A percentile compares a stretch with the other conserved stretches of the same genome.
Evolutionary conservation across 35 echinoderm and acorn worm genomes (phyloP).

Genomic region (Chiridota heheva): DNA sequence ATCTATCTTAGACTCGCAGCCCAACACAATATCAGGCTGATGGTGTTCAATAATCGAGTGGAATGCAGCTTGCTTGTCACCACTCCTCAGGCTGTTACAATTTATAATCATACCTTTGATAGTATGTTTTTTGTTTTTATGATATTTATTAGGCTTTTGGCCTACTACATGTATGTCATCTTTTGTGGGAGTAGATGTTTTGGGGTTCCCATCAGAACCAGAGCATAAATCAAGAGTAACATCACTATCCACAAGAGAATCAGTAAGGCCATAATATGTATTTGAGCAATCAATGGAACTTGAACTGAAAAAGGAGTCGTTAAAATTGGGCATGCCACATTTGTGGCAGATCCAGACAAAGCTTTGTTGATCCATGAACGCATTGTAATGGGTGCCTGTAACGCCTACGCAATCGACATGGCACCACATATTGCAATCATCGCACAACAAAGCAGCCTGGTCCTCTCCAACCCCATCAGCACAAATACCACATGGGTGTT

Average conservation of each 20-base stretch:
- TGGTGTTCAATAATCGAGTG: constrained; percentile 23
- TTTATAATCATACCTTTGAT: constrained; percentile 12
- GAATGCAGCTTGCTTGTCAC: background rate
- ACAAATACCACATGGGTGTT: constrained; percentile 28
- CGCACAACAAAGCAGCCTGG: constrained; percentile 31
- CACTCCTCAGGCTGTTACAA: constrained; percentile 22
- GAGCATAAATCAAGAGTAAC: background rate
- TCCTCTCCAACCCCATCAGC: background rate
- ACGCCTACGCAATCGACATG: constrained; percentile 48
- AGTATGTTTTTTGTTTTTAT: background rate
- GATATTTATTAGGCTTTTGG: background rate
- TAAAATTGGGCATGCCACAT: constrained; percentile 1
- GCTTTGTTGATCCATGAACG: background rate
- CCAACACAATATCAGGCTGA: constrained; percentile 55
- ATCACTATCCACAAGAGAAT: constrained; percentile 4
- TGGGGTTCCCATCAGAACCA: background rate
- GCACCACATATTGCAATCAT: constrained; percentile 49
- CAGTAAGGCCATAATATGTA: background rate
- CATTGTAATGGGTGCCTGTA: constrained; percentile 1
- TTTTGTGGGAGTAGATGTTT: background rate
- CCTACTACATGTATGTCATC: background rate
- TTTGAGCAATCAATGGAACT: background rate
- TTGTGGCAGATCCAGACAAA: constrained; percentile 39
- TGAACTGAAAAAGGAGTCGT: background rate
- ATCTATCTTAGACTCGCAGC: constrained; percentile 59